These are phyloP conservation scores for Formica selysi DNA, from an alignment of 1,140 invertebrate species.

Conservation along the genomic window DNA sequence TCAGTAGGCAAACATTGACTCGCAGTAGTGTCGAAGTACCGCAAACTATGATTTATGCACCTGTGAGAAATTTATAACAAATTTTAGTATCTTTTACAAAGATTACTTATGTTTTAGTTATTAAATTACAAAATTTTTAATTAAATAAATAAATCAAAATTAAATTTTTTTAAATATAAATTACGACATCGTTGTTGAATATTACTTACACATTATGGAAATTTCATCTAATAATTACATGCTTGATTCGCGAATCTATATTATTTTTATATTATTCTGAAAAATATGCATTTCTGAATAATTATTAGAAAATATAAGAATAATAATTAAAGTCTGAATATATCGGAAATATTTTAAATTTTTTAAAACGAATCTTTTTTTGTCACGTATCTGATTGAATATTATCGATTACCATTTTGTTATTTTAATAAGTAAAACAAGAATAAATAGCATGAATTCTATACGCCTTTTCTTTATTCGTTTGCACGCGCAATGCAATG, in stretches of 20 bases:
- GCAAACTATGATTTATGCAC: constrained; percentile 1
- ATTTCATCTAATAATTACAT: background rate
- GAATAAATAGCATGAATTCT: background rate
- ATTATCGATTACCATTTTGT: background rate
- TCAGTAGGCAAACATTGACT: constrained; percentile 11
- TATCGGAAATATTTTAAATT: background rate
- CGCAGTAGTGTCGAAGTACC: background rate
- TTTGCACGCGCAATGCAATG: background rate
- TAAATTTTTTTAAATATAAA: background rate
- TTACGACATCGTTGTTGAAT: background rate
- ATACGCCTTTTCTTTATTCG: constrained; percentile 1
- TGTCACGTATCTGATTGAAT: background rate
- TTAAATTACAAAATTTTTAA: background rate
- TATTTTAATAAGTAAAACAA: background rate
- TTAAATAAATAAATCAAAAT: background rate
- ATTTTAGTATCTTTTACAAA: background rate
- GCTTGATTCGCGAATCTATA: background rate
- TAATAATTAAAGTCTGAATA: background rate
- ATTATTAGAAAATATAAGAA: background rate
- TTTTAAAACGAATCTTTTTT: background rate
- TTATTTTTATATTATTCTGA: background rate
- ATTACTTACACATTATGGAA: background rate
- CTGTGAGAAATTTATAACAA: background rate
- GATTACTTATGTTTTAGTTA: background rate
- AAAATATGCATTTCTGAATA: background rate